phyloP scores from a whole-genome alignment of 1,140 invertebrate genomes.

The Ooceraea biroi region DNA sequence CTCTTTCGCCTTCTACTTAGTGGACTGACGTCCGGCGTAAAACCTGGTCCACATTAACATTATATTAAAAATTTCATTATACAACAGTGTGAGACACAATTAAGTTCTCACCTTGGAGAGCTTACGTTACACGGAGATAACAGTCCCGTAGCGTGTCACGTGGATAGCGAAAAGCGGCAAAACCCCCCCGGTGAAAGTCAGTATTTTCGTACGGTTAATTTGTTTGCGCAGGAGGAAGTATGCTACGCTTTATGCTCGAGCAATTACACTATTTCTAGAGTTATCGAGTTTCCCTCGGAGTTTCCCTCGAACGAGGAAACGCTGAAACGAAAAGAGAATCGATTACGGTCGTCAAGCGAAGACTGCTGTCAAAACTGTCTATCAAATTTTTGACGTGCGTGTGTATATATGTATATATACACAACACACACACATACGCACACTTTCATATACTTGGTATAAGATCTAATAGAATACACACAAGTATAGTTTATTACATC shows the following conservation, averaged over 20 bases:
- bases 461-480: background rate
- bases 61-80: slow-evolving; percentile 2
- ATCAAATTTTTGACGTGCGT: background rate
- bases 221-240: background rate
- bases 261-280: slow-evolving; percentile 5
- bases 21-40: background rate
- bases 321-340: background rate
- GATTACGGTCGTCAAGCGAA: background rate
- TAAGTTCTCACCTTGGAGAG: background rate
- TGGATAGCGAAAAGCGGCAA: background rate
- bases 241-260: background rate
- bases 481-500: background rate
- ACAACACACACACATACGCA: no score
- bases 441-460: no score
- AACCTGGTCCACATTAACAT: background rate
- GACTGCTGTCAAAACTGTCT: background rate
- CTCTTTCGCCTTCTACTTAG: background rate
- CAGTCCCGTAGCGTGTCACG: background rate
- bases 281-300: background rate
- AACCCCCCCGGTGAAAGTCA: slow-evolving; percentile 11
- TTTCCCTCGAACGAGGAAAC: background rate
- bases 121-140: background rate
- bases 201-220: slow-evolving; percentile 18
- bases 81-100: background rate
- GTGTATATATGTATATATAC: background rate